Percentiles rank a stretch among this genome's conserved stretches.
Evolutionary conservation across 2,888 invertebrate species (phyloP).

Genomic region (Tetranychus truncatus): DNA sequence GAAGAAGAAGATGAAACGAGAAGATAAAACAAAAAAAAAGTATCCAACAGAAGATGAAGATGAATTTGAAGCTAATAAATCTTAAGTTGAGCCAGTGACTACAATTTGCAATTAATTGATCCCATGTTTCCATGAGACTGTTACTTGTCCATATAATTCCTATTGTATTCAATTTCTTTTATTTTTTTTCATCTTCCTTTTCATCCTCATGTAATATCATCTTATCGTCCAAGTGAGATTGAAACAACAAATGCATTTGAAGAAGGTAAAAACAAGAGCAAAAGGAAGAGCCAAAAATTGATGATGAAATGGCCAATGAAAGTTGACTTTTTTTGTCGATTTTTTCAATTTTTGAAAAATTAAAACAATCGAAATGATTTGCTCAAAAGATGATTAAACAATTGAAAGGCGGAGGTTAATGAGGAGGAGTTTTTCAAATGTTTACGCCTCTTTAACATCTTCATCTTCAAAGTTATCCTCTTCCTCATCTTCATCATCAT

Average conservation of each 20-base stretch:
- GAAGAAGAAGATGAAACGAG: background rate
- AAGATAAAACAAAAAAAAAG: background rate
- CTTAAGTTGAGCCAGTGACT: background rate
- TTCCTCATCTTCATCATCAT: background rate
- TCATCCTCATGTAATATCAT: background rate
- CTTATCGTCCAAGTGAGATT: too few relatives aligned
- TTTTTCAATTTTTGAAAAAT: too few relatives aligned
- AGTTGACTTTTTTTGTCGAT: too few relatives aligned
- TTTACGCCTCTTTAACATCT: background rate
- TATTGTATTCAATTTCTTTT: background rate
- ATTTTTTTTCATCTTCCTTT: background rate
- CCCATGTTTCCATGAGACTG: background rate
- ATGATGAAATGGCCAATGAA: too few relatives aligned
- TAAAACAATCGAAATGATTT: too few relatives aligned
- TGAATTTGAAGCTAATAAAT: background rate
- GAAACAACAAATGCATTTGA: too few relatives aligned
- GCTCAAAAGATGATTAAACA: too few relatives aligned
- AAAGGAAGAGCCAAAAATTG: too few relatives aligned
- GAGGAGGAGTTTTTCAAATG: background rate
- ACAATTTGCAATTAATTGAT: constrained; percentile 1
- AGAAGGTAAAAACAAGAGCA: too few relatives aligned
- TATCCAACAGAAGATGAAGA: background rate
- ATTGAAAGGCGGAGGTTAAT: background rate
- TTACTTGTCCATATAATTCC: background rate
- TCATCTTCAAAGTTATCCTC: background rate